A percentile compares a stretch with the other conserved stretches of the same genome.
Evolutionary conservation across 1,140 invertebrate species (phyloP).

Genomic region (Spodoptera frugiperda): DNA sequence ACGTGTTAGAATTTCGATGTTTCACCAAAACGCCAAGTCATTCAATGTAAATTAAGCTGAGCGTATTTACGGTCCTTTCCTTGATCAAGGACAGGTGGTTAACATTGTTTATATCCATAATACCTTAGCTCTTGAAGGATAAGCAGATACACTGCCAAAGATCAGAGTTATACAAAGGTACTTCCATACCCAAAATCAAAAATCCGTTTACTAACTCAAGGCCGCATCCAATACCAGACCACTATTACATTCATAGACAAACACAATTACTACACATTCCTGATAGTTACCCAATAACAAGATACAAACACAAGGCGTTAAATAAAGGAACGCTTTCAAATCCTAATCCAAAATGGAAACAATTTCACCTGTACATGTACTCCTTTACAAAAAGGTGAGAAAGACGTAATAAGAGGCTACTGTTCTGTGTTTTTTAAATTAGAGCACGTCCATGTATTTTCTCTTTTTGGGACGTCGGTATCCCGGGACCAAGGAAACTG

Average conservation of each 20-base stretch:
- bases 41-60: constrained; percentile 21
- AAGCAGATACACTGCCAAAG: no score
- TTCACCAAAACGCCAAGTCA: constrained; percentile 7
- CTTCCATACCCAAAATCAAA: no score
- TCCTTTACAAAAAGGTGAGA: constrained; percentile 40
- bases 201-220: no score
- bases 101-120: not conserved
- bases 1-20: constrained; percentile 28
- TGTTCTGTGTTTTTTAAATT: constrained; percentile 46
- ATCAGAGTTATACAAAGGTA: no score
- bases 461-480: constrained; percentile 43
- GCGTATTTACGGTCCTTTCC: not conserved
- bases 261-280: not conserved
- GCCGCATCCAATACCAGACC: no score
- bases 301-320: not conserved
- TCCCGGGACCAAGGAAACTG: not conserved
- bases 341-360: constrained; percentile 11
- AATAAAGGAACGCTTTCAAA: not conserved
- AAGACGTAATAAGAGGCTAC: constrained; percentile 13
- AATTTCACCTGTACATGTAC: constrained; percentile 16
- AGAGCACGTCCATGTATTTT: constrained; percentile 38
- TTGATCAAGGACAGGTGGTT: not conserved
- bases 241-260: no score
- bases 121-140: not conserved
- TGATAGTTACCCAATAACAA: not conserved